phyloP scores from a whole-genome alignment of 2,113 vertebrate species.

The Microcebus tavaratra region DNA sequence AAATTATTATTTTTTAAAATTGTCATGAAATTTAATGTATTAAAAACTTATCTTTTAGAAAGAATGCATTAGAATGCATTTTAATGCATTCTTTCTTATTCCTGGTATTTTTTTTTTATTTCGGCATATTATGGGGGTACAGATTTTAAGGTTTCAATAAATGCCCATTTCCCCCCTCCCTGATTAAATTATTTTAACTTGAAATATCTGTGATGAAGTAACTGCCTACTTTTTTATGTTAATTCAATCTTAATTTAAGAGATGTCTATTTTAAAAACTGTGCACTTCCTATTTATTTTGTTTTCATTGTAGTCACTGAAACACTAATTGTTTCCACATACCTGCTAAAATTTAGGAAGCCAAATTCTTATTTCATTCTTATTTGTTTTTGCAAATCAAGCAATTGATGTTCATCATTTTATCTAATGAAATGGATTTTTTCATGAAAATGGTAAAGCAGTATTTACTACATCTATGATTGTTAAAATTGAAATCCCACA shows the following conservation, averaged over 20 bases:
- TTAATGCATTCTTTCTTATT: too few relatives aligned
- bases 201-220: neutral
- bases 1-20: neutral
- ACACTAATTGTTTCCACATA: neutral
- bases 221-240: neutral
- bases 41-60: too few relatives aligned
- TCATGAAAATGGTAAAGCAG: conserved; percentile 62
- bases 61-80: too few relatives aligned
- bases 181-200: neutral
- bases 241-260: neutral
- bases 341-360: neutral
- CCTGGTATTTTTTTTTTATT: too few relatives aligned
- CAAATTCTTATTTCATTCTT: neutral
- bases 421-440: conserved; percentile 49
- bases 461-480: conserved; percentile 55
- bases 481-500: neutral
- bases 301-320: neutral
- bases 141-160: too few relatives aligned
- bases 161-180: too few relatives aligned
- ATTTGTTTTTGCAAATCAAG: neutral
- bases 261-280: neutral
- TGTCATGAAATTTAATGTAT: too few relatives aligned
- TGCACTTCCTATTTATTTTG: neutral
- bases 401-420: neutral
- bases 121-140: too few relatives aligned